These are phyloP conservation scores for Geotrypetes seraphini DNA, from an alignment of 2,797 vertebrate species.

Conservation along the genomic window DNA sequence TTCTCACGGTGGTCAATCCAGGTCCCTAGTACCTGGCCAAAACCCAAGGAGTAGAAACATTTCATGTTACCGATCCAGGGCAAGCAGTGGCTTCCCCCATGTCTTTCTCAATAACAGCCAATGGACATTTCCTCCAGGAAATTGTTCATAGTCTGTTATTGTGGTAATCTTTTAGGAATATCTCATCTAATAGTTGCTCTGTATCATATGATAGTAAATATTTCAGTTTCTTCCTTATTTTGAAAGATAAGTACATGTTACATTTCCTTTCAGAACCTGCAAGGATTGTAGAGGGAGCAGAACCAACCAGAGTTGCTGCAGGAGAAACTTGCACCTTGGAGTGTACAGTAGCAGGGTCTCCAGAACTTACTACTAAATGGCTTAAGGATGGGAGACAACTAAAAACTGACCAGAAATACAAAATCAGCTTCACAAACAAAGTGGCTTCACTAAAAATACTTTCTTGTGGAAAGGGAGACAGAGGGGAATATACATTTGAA, in stretches of 20 bases:
- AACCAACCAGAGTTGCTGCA: conserved; percentile 75
- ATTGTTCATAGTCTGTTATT: too few species aligned
- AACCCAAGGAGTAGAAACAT: too few species aligned
- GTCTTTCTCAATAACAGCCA: too few species aligned
- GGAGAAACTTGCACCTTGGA: conserved; percentile 85
- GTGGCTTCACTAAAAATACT: conserved; percentile 84
- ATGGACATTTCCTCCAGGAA: too few species aligned
- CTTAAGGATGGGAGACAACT: conserved; percentile 83
- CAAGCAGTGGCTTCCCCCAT: too few species aligned
- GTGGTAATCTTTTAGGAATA: too few species aligned
- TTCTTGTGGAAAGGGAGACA: conserved; percentile 67
- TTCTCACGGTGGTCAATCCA: too few species aligned
- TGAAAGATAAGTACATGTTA: conserved; percentile 17
- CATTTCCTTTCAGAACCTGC: conserved; percentile 76
- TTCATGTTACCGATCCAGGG: too few species aligned
- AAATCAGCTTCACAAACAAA: conserved; percentile 86
- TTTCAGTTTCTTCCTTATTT: neutral
- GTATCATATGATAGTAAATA: neutral
- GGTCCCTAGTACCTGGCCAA: too few species aligned
- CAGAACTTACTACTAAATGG: conserved; percentile 82
- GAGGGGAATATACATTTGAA: conserved; percentile 84
- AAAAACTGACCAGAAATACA: conserved; percentile 79
- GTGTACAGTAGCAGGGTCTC: conserved; percentile 82
- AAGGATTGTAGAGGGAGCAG: conserved; percentile 83
- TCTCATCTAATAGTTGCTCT: neutral